Evolutionary conservation across 2,797 vertebrate genomes (phyloP).

Genomic region (Euthynnus affinis): DNA sequence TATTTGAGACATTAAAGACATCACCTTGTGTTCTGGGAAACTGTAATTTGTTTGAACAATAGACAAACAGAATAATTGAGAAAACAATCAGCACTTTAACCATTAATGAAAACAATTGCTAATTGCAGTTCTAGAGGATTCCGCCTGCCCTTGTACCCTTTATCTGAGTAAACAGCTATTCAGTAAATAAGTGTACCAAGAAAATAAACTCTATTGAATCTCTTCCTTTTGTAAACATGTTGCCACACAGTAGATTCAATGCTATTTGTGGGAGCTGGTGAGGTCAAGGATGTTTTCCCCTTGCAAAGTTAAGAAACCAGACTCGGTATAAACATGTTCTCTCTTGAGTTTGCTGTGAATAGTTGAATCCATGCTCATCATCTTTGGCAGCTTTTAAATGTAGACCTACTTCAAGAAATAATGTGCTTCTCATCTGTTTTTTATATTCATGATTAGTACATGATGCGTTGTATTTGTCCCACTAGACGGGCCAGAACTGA

Average conservation of each 20-base stretch:
- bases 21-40: no score
- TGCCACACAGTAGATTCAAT: not conserved
- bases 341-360: not conserved
- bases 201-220: not conserved
- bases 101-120: no score
- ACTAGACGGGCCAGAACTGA: not conserved
- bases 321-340: not conserved
- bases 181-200: not conserved
- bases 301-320: not conserved
- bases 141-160: not conserved
- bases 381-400: not conserved
- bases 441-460: not conserved
- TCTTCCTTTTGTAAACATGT: not conserved
- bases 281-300: not conserved
- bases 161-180: constrained; percentile 5
- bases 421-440: not conserved
- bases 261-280: not conserved
- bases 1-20: no score
- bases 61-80: no score
- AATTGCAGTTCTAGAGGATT: no score
- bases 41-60: no score
- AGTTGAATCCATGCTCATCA: not conserved
- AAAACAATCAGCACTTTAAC: no score
- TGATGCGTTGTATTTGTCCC: not conserved
- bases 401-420: not conserved